These are phyloP conservation scores for Drosophila meridiana DNA, from an alignment of 2,888 invertebrate genomes.

Conservation along the genomic window DNA sequence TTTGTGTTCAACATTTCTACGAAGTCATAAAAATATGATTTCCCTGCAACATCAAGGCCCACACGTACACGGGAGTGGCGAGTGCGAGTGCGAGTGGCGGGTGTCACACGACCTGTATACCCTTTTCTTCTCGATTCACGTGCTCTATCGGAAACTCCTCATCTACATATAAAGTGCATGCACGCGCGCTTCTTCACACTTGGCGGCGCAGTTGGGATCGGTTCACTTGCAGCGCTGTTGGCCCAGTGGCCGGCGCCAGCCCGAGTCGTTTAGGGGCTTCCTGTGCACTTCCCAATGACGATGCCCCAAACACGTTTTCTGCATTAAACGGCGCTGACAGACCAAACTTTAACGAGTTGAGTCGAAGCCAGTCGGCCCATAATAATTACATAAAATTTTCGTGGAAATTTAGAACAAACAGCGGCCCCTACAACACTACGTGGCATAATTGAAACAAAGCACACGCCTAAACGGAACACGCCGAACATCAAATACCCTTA, in stretches of 20 bases:
- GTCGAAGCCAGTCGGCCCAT: conserved; percentile 35
- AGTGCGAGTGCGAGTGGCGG: conserved; percentile 5
- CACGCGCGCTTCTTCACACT: conserved; percentile 44
- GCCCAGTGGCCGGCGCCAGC: conserved; percentile 64
- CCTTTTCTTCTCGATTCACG: conserved; percentile 26
- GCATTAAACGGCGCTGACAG: conserved; percentile 51
- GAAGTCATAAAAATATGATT: conserved; percentile 76
- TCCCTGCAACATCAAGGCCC: conserved; percentile 19
- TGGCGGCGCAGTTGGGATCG: conserved; percentile 27
- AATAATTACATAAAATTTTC: conserved; percentile 76
- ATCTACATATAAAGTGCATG: conserved; percentile 48
- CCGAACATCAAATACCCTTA: conserved; percentile 28
- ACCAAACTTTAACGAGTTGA: conserved; percentile 25
- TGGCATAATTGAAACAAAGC: conserved; percentile 72
- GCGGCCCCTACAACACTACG: conserved; percentile 55
- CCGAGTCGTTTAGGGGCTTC: conserved; percentile 29
- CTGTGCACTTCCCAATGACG: conserved; percentile 27
- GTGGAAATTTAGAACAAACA: conserved; percentile 72
- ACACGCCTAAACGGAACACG: background rate
- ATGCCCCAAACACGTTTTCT: conserved; percentile 53
- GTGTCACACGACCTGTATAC: conserved; percentile 54
- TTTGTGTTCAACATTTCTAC: conserved; percentile 62
- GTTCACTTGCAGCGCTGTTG: conserved; percentile 30
- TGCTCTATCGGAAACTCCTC: conserved; percentile 43
- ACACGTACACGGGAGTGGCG: conserved; percentile 38